Evolutionary conservation across 2,888 invertebrate genomes (phyloP).

Genomic region (Amblyteles armatorius): DNA sequence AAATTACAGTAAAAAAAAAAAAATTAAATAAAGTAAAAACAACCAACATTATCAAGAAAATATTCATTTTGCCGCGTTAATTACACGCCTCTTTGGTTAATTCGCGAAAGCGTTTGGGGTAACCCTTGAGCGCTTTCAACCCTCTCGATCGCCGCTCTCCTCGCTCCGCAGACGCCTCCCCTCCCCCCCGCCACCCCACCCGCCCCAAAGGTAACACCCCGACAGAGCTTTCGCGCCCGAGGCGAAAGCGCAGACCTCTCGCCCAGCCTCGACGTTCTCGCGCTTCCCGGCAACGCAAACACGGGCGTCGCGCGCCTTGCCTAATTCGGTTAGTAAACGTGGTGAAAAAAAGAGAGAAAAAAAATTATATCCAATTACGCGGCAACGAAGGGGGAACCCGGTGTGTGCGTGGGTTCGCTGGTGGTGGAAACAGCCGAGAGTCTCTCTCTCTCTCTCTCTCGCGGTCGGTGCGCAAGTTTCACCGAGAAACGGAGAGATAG

Average conservation of each 20-base stretch:
- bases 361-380: slow-evolving; percentile 79
- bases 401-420: slow-evolving; percentile 23
- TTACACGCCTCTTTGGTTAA: slow-evolving; percentile 62
- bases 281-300: slow-evolving; percentile 73
- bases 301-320: slow-evolving; percentile 65
- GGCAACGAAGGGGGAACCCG: slow-evolving; percentile 64
- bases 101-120: slow-evolving; percentile 72
- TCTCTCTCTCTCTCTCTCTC: slow-evolving; percentile 57
- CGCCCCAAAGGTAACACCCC: slow-evolving; percentile 12
- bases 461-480: slow-evolving; percentile 26
- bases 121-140: slow-evolving; percentile 73
- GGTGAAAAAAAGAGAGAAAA: slow-evolving; percentile 51
- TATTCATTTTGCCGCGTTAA: slow-evolving; percentile 37
- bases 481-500: slow-evolving; percentile 45
- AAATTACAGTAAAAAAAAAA: too few relatives aligned
- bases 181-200: not conserved
- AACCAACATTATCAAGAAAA: not conserved
- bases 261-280: slow-evolving; percentile 48
- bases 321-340: slow-evolving; percentile 78
- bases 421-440: slow-evolving; percentile 55
- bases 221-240: slow-evolving; percentile 30
- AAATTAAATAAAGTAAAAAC: slow-evolving; percentile 12
- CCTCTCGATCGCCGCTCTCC: slow-evolving; percentile 5
- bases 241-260: slow-evolving; percentile 24
- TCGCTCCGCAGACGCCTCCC: not conserved